These are phyloP conservation scores for Dicaeum eximium DNA, from an alignment of 2,113 vertebrate species.

Conservation along the genomic window DNA sequence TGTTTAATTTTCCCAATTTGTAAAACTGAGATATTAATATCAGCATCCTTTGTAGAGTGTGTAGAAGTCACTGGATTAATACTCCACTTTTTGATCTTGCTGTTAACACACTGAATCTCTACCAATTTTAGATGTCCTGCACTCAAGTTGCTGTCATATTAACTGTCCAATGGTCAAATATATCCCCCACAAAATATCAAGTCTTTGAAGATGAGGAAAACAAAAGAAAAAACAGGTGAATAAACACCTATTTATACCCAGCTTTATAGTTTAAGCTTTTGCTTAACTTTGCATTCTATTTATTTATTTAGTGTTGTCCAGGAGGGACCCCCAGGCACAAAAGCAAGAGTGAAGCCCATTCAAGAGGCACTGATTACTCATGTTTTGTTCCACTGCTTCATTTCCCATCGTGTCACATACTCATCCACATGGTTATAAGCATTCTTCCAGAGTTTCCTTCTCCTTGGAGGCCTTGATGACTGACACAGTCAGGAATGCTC, in stretches of 20 bases:
- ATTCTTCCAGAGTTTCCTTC: not conserved
- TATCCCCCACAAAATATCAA: not conserved
- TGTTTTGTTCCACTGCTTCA: not conserved
- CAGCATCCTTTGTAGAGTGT: not conserved
- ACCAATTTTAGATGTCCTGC: not conserved
- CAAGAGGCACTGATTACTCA: not conserved
- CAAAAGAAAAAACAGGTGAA: not conserved
- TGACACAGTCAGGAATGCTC: not conserved
- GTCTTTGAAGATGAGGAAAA: not conserved
- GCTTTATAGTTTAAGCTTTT: not conserved
- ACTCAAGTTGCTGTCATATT: not conserved
- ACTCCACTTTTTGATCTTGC: not conserved
- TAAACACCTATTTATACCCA: not conserved
- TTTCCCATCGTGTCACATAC: not conserved
- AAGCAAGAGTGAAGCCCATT: not conserved
- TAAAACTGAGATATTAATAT: not conserved
- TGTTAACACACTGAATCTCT: not conserved
- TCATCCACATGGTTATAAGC: not conserved
- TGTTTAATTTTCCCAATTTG: not conserved
- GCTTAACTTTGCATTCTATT: not conserved
- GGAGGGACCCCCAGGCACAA: not conserved
- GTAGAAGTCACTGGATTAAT: not conserved
- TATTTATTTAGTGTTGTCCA: constrained; percentile 18
- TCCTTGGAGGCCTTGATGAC: not conserved
- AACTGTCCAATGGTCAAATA: not conserved